Conservation (phyloP, 2,888 invertebrate species). For the Zele albiditarsus region DNA sequence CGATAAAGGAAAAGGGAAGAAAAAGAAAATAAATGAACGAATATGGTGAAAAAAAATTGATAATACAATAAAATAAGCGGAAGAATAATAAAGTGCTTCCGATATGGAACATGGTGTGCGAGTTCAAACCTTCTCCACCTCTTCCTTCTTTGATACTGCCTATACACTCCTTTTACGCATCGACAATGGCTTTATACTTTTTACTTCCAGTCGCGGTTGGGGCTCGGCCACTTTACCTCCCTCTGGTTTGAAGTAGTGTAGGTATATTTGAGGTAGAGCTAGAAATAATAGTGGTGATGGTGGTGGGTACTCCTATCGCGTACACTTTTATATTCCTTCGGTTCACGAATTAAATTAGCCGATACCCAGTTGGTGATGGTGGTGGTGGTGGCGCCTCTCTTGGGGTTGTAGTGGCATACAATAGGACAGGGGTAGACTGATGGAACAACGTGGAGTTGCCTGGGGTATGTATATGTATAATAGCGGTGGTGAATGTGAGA, state of each 20-base stretch:
- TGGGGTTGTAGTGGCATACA: constrained; percentile 8
- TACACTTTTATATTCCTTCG: constrained; percentile 53
- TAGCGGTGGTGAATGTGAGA: constrained; percentile 49
- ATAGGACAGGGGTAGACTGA: background rate
- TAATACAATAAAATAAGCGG: constrained; percentile 24
- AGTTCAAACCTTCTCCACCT: background rate
- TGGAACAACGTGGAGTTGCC: constrained; percentile 34
- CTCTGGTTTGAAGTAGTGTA: background rate
- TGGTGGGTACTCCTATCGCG: constrained; percentile 33
- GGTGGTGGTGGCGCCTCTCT: constrained; percentile 15
- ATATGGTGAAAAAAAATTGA: background rate
- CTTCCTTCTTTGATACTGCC: background rate
- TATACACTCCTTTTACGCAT: constrained; percentile 42
- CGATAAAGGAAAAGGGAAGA: constrained; percentile 28
- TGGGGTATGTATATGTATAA: constrained; percentile 43
- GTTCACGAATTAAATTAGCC: constrained; percentile 68
- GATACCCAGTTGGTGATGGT: constrained; percentile 47
- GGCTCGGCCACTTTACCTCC: constrained; percentile 28
- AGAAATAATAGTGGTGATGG: background rate
- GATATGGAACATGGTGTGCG: constrained; percentile 22
- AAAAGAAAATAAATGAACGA: constrained; percentile 24
- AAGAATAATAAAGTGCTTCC: constrained; percentile 32
- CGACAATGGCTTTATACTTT: constrained; percentile 52
- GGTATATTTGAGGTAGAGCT: constrained; percentile 6
- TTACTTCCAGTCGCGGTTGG: constrained; percentile 30